Evolutionary conservation across 1,140 invertebrate species (phyloP), one percentile per base, ranked within the genome.

Genomic region (Brachionus koreanus): DNA sequence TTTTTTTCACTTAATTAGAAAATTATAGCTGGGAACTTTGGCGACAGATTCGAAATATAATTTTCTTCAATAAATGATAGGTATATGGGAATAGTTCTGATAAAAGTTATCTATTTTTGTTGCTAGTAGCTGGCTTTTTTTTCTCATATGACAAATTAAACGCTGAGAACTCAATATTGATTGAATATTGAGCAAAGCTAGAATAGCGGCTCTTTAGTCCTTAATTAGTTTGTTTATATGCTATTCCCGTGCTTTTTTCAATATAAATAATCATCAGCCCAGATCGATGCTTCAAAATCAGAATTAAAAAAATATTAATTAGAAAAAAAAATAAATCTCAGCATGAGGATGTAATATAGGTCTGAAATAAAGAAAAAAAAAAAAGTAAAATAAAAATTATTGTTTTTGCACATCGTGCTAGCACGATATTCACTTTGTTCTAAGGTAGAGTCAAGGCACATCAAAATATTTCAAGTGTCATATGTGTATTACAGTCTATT

Each of bases 381-480:
- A 10, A 23, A 29, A 65, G 1, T 2, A 46, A 61, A 61, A 61
- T 7, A 13, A 61, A 19, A 61, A 61, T 16, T 61, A n/a, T 65
- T 25, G 13, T 74, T 74, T 9, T 25, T 46, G 39, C n/a, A n/a
- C n/a, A n/a, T n/a, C n/a, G n/a, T n/a, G n/a, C 39, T 74, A 74
- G 69, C 69, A 74, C 39, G 69, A 74, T 39, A 74, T 5, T 74
- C 37, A 37, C 25, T 63, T 16, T 33, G 3, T 69, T 67, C 29
- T n/a, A 39, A 67, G 13, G n/a, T 19, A 37, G 13, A 69, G 29
- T 3, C 12, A 39, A 69, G 16, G 19, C 16, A 33, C 13, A 33
- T n/a, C 7, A 65, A 77, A 52, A 5, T 37, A 95, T 46, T 74
- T 74, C 39, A 74, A 74, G 69, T 74, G 69, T 74, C n/a, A 43